Conservation (phyloP, 2,888 invertebrate species). For the Tuberolachnus salignus region DNA sequence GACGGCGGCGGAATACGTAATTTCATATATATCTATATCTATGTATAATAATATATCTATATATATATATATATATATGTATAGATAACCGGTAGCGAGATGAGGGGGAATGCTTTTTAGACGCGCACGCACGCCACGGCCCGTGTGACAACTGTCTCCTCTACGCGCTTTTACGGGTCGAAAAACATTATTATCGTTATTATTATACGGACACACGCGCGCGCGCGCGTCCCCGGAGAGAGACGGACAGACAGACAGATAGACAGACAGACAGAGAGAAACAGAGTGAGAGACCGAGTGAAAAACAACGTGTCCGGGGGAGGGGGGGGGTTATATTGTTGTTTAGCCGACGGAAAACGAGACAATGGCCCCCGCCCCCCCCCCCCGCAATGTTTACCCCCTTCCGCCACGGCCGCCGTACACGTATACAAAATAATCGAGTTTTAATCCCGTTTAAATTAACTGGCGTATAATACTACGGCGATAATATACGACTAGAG, state of each 20-base stretch:
- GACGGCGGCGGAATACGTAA: background rate
- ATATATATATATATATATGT: background rate
- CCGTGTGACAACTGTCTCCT: slow-evolving; percentile 44
- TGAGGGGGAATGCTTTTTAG: slow-evolving; percentile 33
- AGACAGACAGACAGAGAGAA: background rate
- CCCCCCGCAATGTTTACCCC: slow-evolving; percentile 22
- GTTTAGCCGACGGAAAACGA: slow-evolving; percentile 48
- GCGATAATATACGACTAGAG: background rate
- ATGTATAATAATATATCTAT: background rate
- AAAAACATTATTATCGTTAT: slow-evolving; percentile 28
- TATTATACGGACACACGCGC: slow-evolving; percentile 28
- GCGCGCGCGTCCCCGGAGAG: background rate
- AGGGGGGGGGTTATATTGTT: background rate
- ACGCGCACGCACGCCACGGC: background rate
- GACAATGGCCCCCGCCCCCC: slow-evolving; percentile 42
- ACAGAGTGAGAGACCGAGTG: background rate
- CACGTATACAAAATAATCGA: slow-evolving; percentile 37
- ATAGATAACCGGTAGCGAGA: too few relatives aligned
- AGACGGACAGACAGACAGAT: background rate
- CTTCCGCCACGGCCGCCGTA: slow-evolving; percentile 2
- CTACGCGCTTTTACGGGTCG: slow-evolving; percentile 49
- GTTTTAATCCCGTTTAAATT: slow-evolving; percentile 56
- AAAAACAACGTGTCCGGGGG: background rate
- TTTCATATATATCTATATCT: slow-evolving; percentile 21
- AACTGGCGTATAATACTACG: slow-evolving; percentile 29